Percentiles rank a stretch among this genome's conserved stretches.
These are phyloP conservation scores for Adoxophyes honmai DNA, from an alignment of 1,140 invertebrate species.

Conservation along the genomic window DNA sequence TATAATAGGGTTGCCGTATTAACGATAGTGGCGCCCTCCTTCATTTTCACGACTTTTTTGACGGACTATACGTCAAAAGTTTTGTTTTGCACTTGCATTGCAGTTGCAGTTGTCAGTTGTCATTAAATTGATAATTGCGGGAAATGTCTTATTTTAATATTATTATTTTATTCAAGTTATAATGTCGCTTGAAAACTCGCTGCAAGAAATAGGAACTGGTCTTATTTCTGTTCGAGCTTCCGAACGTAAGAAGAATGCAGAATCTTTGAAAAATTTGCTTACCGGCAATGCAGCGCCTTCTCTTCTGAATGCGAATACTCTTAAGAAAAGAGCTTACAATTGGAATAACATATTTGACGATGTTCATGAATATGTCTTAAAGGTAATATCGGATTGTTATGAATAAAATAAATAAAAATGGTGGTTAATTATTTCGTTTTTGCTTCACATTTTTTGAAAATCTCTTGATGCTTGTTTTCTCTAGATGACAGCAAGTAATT, in stretches of 20 bases:
- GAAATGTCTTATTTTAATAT: constrained; percentile 17
- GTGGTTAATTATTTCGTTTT: neutral
- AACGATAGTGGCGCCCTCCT: no score
- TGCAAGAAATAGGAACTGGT: constrained; percentile 46
- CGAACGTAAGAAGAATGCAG: constrained; percentile 59
- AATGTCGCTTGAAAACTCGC: constrained; percentile 45
- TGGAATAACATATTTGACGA: constrained; percentile 64
- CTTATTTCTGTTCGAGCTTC: constrained; percentile 40
- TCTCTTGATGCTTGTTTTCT: no score
- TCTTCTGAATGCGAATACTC: constrained; percentile 49
- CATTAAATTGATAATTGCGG: no score
- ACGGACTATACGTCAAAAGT: no score
- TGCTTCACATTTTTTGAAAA: no score
- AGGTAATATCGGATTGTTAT: constrained; percentile 35
- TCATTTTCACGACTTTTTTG: no score
- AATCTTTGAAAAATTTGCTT: constrained; percentile 56
- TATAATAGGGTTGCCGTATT: no score
- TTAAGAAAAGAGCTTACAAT: constrained; percentile 44
- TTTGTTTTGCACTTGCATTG: no score
- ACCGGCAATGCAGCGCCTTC: constrained; percentile 53
- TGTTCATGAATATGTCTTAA: constrained; percentile 58
- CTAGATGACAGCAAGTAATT: no score
- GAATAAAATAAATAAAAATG: no score
- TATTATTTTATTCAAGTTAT: no score
- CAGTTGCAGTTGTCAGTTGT: no score